Evolutionary conservation across 2,797 vertebrate species (phyloP).

Genomic region (Paguma larvata): DNA sequence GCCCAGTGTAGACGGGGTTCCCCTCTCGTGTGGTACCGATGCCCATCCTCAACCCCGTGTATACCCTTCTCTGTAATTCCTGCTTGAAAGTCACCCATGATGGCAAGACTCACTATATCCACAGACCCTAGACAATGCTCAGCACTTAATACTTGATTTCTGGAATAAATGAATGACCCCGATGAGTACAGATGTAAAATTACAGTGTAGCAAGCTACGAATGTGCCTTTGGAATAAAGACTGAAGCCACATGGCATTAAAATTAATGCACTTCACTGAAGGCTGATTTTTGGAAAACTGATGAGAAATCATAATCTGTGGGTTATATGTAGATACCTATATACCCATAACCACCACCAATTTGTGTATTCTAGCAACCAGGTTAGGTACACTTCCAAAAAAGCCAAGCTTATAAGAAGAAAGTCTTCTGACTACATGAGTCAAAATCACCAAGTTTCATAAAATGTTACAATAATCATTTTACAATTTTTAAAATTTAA

Average conservation of each 20-base stretch:
- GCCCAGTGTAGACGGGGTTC: background rate
- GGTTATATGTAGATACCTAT: background rate
- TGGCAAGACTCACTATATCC: background rate
- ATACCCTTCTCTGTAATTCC: background rate
- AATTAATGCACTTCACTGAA: background rate
- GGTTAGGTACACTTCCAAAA: background rate
- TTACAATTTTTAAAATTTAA: too few relatives aligned
- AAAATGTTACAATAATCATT: background rate
- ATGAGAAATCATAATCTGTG: background rate
- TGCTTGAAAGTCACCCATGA: background rate
- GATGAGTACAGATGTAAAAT: background rate
- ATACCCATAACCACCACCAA: background rate
- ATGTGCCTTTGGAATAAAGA: background rate
- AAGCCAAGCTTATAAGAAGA: background rate
- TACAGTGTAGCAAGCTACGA: background rate
- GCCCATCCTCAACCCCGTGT: rapidly evolving
- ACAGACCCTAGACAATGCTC: background rate
- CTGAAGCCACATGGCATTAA: background rate
- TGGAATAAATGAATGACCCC: background rate
- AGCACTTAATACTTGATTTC: background rate
- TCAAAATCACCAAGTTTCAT: slow-evolving; percentile 17
- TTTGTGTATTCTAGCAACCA: background rate
- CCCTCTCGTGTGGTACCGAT: background rate
- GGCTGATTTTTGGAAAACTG: background rate
- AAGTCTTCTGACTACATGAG: background rate